Percentiles rank a stretch among this genome's conserved stretches.
These are phyloP conservation scores for Hyles lineata DNA, from an alignment of 2,888 invertebrate species.

Conservation along the genomic window DNA sequence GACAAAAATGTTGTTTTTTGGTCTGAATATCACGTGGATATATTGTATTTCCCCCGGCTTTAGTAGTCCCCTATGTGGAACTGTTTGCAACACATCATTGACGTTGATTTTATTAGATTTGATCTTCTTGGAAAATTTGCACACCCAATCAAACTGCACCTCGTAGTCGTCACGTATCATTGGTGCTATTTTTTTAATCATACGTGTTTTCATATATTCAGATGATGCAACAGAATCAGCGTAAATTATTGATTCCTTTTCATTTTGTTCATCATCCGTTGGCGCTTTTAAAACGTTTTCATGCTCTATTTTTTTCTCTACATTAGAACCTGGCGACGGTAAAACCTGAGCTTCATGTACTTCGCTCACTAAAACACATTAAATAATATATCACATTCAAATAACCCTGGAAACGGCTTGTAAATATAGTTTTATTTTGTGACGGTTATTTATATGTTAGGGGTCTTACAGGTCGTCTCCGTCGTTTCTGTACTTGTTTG, in stretches of 20 bases:
- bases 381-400: no score
- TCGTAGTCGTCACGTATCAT: constrained; percentile 63
- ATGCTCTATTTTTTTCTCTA: constrained; percentile 40
- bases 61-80: constrained; percentile 79
- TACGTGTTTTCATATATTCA: constrained; percentile 47
- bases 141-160: constrained; percentile 63
- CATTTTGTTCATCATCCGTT: constrained; percentile 32
- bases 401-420: no score
- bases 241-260: constrained; percentile 37
- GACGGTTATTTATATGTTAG: not conserved
- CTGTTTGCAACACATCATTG: constrained; percentile 72
- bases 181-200: constrained; percentile 62
- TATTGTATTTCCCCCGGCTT: constrained; percentile 80
- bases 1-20: constrained; percentile 71
- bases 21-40: constrained; percentile 78
- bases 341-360: constrained; percentile 46
- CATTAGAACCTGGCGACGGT: constrained; percentile 39
- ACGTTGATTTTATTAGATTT: constrained; percentile 51
- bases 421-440: constrained; percentile 4
- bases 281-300: constrained; percentile 37
- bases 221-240: constrained; percentile 44
- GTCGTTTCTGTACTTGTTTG: constrained; percentile 45
- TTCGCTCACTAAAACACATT: constrained; percentile 41
- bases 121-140: constrained; percentile 59
- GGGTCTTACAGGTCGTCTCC: constrained; percentile 46